Evolutionary conservation across 2,113 vertebrate genomes (phyloP).

Genomic region (Python bivittatus): DNA sequence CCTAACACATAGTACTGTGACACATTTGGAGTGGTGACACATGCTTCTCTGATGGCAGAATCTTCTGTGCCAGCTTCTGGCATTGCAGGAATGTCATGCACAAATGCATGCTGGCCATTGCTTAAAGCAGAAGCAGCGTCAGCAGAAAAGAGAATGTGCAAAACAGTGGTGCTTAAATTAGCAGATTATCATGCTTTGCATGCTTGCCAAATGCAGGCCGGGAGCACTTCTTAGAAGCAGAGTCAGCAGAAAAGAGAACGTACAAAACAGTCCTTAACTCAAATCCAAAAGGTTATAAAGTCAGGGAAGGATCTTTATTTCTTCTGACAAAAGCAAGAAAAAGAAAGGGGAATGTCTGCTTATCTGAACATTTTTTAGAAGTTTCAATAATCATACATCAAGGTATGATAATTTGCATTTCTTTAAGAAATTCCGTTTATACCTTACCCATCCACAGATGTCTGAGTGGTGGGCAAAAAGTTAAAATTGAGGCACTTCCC

Average conservation of each 20-base stretch:
- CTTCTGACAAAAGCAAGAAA: background rate
- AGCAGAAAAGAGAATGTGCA: no score
- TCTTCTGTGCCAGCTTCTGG: background rate
- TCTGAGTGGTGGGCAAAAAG: background rate
- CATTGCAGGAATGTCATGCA: background rate
- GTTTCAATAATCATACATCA: background rate
- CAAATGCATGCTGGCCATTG: background rate
- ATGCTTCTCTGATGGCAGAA: background rate
- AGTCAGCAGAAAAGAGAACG: constrained; percentile 12
- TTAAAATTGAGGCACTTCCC: background rate
- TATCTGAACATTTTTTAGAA: background rate
- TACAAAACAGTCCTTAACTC: background rate
- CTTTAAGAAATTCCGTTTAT: background rate
- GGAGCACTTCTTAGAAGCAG: background rate
- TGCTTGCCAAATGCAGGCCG: background rate
- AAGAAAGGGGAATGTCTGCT: background rate
- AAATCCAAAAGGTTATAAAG: background rate
- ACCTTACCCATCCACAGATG: background rate
- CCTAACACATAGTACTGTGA: background rate
- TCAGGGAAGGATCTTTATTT: background rate
- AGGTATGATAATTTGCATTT: background rate
- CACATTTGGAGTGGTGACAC: background rate
- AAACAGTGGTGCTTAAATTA: background rate
- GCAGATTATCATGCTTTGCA: background rate
- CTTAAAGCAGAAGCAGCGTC: no score